phyloP scores from a whole-genome alignment of 2,888 invertebrate species.

The Hydrotaea cyrtoneurina region DNA sequence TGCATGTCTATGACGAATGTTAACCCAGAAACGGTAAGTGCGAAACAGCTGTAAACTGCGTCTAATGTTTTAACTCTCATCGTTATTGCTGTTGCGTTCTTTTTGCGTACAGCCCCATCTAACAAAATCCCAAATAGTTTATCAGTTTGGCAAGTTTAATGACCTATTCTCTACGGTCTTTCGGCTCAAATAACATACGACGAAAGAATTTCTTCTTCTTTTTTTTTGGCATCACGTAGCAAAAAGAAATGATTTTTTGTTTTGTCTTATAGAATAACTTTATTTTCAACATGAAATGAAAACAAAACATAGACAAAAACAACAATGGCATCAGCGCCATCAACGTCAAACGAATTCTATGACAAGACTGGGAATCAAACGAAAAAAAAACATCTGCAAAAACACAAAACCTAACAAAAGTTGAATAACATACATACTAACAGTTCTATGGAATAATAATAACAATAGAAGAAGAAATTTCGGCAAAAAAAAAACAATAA shows the following conservation, averaged over 20 bases:
- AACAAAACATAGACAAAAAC: conserved; percentile 8
- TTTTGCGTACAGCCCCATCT: conserved; percentile 23
- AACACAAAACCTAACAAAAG: conserved; percentile 8
- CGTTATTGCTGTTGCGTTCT: neutral
- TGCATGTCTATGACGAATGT: conserved; percentile 14
- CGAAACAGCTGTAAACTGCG: conserved; percentile 1
- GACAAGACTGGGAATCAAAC: too few relatives aligned
- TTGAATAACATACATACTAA: conserved; percentile 15
- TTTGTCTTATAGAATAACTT: neutral
- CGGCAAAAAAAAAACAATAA: too few relatives aligned
- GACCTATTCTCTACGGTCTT: conserved; percentile 35
- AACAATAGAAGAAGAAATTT: neutral
- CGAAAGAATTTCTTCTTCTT: conserved; percentile 25
- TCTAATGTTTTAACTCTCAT: conserved; percentile 3
- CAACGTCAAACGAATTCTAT: too few relatives aligned
- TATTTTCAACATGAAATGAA: conserved; percentile 7
- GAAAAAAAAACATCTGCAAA: conserved; percentile 6
- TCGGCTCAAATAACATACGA: conserved; percentile 9
- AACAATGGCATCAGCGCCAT: neutral
- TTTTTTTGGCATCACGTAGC: conserved; percentile 26
- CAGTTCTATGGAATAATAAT: neutral
- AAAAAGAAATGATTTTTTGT: conserved; percentile 10
- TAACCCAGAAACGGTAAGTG: conserved; percentile 39
- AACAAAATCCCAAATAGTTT: conserved; percentile 32
- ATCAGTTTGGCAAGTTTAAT: conserved; percentile 39